These are phyloP conservation scores for Atrina japonica DNA, from an alignment of 2,888 invertebrate species.

Conservation along the genomic window DNA sequence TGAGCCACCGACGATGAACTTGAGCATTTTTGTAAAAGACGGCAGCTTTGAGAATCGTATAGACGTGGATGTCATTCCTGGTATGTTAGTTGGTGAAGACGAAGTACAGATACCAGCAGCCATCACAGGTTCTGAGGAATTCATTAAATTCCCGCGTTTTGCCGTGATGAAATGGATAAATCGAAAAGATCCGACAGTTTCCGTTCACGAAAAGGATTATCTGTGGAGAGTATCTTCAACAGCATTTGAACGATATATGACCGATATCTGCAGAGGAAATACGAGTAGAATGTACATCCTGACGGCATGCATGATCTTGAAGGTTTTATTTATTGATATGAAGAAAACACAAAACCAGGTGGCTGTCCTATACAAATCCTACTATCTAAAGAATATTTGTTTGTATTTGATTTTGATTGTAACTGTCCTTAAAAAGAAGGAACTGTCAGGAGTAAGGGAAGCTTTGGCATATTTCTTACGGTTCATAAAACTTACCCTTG, in stretches of 20 bases:
- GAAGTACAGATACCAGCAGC: slow-evolving; percentile 29
- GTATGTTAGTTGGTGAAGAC: slow-evolving; percentile 43
- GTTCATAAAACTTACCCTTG: slow-evolving; percentile 14
- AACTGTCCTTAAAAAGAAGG: background rate
- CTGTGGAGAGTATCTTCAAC: slow-evolving; percentile 55
- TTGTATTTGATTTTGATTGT: slow-evolving; percentile 40
- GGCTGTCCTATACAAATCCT: slow-evolving; percentile 43
- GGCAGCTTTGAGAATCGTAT: slow-evolving; percentile 17
- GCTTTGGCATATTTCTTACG: slow-evolving; percentile 24
- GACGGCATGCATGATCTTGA: slow-evolving; percentile 55
- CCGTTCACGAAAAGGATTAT: slow-evolving; percentile 33
- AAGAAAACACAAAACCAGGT: slow-evolving; percentile 28
- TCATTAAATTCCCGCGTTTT: slow-evolving; percentile 47
- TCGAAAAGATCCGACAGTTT: background rate
- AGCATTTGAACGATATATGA: slow-evolving; percentile 55
- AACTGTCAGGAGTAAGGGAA: slow-evolving; percentile 24
- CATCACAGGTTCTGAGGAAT: background rate
- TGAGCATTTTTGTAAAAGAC: background rate
- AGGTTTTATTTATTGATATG: slow-evolving; percentile 20
- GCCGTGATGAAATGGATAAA: slow-evolving; percentile 57
- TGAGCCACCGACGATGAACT: slow-evolving; percentile 9
- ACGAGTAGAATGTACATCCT: slow-evolving; percentile 45
- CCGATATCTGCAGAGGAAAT: slow-evolving; percentile 45
- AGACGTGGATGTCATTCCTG: slow-evolving; percentile 58
- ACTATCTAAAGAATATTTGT: slow-evolving; percentile 52